Base-by-base conservation (phyloP, 2,797 vertebrate genomes). In the Sebastes cheni region DNA sequence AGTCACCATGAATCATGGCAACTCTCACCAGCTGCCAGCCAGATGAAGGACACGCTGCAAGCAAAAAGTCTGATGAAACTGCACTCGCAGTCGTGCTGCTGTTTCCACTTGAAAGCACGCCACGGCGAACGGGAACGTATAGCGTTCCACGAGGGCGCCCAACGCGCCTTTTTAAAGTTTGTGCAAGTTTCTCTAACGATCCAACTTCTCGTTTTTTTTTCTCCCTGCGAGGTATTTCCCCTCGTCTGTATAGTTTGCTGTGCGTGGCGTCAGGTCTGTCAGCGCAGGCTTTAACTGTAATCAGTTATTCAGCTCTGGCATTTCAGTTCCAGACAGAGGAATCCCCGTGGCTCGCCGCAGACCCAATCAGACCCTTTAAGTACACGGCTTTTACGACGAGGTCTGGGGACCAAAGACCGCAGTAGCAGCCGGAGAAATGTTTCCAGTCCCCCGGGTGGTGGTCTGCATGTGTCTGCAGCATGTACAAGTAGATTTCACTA, bases 301-400 rank as follows among this genome's bases (percentile, higher is more conserved):
- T 93, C 89, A 90, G 84, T 84, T 75, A 88, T 88, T 91, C 88
- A 84, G 85, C 87, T 80, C 82, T 27, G 82, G 77, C 72, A 55
- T 90, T 90, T 90, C 89, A 81, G 77, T 79, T 81, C 72, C 86
- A 88, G 87, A 90, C 83, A 54, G 84, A 88, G 81, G 82, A 88
- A 88, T 90, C 85, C 84, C 85, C 66, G 13, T 30, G 80, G 84
- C 73, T 91, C 75, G 75, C 87, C 88, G 20, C 86, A 82, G 78
- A 85, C 70, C 78, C 88, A 83, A 87, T 87, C 89, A 77, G 71
- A 80, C 83, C 81, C 70, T 84, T 73, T 81, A 81, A 91, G 80
- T 72, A 11, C 60, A 46, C 32, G 4, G 59, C 80, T 86, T 46
- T 80, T 77, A 36, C 71, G 64, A 36, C 62, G 4, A 55, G 80